These are phyloP conservation scores for Drosophila differens DNA, from an alignment of 2,888 invertebrate genomes.

Conservation along the genomic window DNA sequence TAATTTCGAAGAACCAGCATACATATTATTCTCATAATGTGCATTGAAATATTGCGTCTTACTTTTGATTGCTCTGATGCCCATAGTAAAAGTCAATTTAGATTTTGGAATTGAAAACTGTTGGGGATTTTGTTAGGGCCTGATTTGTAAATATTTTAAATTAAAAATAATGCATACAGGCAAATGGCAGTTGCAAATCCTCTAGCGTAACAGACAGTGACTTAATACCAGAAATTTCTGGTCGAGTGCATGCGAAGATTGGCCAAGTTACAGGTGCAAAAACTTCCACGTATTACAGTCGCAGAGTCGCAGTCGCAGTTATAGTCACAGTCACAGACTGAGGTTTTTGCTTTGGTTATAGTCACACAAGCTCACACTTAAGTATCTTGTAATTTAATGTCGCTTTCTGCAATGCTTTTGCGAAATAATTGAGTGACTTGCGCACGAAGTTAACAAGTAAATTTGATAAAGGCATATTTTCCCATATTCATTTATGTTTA, in stretches of 20 bases:
- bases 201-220: constrained; percentile 65
- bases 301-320: constrained; percentile 16
- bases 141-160: not conserved
- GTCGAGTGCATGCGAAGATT: constrained; percentile 60
- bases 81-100: not conserved
- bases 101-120: not conserved
- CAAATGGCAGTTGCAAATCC: constrained; percentile 28
- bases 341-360: constrained; percentile 27
- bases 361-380: constrained; percentile 25
- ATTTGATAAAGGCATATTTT: constrained; percentile 8
- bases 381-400: constrained; percentile 49
- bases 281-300: constrained; percentile 53
- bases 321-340: constrained; percentile 14
- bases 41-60: not conserved
- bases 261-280: constrained; percentile 56
- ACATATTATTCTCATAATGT: not conserved
- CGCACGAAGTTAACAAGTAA: constrained; percentile 39
- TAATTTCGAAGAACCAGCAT: not conserved
- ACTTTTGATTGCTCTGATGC: not conserved
- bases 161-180: not conserved
- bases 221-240: constrained; percentile 75
- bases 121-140: not conserved
- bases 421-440: constrained; percentile 77
- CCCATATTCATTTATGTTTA: constrained; percentile 23
- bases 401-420: constrained; percentile 67